Conservation (phyloP, 2,113 vertebrate species). For the Stigmatopora nigra region DNA sequence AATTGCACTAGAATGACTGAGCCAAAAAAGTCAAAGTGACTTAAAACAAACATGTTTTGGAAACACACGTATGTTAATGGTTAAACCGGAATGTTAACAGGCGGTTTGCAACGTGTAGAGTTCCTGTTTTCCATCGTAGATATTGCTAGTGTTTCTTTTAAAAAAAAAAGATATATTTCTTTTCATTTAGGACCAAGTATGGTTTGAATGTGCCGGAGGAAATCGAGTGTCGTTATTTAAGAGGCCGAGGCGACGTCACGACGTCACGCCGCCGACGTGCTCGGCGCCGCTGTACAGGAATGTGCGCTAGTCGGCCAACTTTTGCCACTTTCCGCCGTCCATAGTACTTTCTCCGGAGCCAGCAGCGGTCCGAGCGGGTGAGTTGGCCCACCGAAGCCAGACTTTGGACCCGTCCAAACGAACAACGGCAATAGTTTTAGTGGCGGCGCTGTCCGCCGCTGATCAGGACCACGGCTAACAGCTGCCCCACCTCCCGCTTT, state of each 20-base stretch:
- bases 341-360: conserved; percentile 10
- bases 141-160: too few relatives aligned
- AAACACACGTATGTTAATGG: too few relatives aligned
- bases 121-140: too few relatives aligned
- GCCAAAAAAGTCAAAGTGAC: too few relatives aligned
- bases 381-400: background rate
- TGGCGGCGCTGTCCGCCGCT: conserved; percentile 85
- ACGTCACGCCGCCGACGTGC: conserved; percentile 57
- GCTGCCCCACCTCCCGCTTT: conserved; percentile 9
- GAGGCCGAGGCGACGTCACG: conserved; percentile 40
- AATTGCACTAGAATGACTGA: too few relatives aligned
- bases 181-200: too few relatives aligned
- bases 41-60: too few relatives aligned
- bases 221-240: too few relatives aligned
- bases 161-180: too few relatives aligned
- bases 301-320: conserved; percentile 69
- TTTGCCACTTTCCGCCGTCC: conserved; percentile 38
- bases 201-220: too few relatives aligned
- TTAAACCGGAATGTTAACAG: too few relatives aligned
- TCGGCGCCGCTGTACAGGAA: conserved; percentile 75
- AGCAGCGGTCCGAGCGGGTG: background rate
- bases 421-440: conserved; percentile 47
- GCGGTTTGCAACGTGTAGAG: too few relatives aligned
- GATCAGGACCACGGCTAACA: conserved; percentile 76
- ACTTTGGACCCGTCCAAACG: conserved; percentile 62